A percentile compares a stretch with the other conserved stretches of the same genome.
Conservation (phyloP, 2,113 vertebrate species). For the Varanus salvator region DNA sequence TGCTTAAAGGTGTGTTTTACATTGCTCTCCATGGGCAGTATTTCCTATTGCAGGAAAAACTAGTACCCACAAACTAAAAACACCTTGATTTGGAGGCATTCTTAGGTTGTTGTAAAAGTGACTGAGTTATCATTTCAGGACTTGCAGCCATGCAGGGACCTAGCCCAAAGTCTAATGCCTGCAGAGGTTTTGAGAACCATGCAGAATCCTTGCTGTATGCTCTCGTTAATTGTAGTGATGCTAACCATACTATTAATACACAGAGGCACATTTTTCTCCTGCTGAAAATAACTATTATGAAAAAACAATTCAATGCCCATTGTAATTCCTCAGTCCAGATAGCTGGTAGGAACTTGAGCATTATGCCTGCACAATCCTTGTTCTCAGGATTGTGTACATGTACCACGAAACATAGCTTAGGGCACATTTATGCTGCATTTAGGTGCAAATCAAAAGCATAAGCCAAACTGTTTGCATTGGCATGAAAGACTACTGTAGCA, state of each 20-base stretch:
- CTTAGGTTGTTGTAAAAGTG: background rate
- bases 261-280: background rate
- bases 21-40: background rate
- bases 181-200: background rate
- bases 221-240: no score
- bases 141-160: background rate
- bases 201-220: background rate
- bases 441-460: background rate
- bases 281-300: background rate
- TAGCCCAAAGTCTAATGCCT: background rate
- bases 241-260: no score
- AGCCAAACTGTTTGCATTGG: background rate
- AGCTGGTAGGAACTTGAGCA: background rate
- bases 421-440: background rate
- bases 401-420: constrained; percentile 2
- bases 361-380: background rate
- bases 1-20: background rate
- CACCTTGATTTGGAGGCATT: background rate
- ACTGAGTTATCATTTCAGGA: background rate
- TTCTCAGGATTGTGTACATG: background rate
- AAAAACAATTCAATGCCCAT: no score
- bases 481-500: background rate
- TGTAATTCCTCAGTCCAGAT: background rate
- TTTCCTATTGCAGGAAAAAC: background rate
- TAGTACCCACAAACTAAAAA: no score